Percentiles rank a stretch among this genome's conserved stretches.
Conservation (phyloP, 2,888 invertebrate species). For the Erynnis tages region DNA sequence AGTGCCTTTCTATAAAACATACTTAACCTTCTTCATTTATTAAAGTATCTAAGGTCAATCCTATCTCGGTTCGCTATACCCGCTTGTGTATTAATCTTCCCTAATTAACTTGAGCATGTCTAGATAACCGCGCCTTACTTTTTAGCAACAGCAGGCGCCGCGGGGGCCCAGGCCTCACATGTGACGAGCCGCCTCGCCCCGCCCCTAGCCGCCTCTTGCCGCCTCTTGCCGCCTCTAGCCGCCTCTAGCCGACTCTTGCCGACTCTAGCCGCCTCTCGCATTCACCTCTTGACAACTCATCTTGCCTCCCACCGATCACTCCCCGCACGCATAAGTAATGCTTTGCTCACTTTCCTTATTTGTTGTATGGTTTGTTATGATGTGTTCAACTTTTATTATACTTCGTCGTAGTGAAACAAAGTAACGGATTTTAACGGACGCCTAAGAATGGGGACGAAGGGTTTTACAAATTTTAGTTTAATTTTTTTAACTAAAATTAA, state of each 20-base stretch:
- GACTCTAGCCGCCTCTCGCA: neutral
- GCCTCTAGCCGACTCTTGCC: constrained; percentile 3
- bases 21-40: neutral
- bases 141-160: constrained; percentile 56
- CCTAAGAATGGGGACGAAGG: too few relatives aligned
- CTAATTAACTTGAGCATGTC: constrained; percentile 1
- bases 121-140: constrained; percentile 22
- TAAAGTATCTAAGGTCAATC: too few relatives aligned
- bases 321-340: constrained; percentile 39
- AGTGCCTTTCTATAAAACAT: neutral
- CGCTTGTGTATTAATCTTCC: neutral
- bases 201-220: constrained; percentile 90
- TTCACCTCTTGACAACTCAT: neutral
- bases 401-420: too few relatives aligned
- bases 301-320: constrained; percentile 11
- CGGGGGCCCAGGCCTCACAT: constrained; percentile 86
- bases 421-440: too few relatives aligned
- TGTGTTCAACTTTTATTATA: too few relatives aligned
- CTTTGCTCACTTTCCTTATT: constrained; percentile 31
- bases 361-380: too few relatives aligned
- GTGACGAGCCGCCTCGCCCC: too few relatives aligned
- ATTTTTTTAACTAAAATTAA: too few relatives aligned
- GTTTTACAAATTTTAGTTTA: too few relatives aligned
- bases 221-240: constrained; percentile 61
- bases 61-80: too few relatives aligned